phyloP scores from a whole-genome alignment of 1,140 invertebrate species.

The Pygmarrhopalites habei region DNA sequence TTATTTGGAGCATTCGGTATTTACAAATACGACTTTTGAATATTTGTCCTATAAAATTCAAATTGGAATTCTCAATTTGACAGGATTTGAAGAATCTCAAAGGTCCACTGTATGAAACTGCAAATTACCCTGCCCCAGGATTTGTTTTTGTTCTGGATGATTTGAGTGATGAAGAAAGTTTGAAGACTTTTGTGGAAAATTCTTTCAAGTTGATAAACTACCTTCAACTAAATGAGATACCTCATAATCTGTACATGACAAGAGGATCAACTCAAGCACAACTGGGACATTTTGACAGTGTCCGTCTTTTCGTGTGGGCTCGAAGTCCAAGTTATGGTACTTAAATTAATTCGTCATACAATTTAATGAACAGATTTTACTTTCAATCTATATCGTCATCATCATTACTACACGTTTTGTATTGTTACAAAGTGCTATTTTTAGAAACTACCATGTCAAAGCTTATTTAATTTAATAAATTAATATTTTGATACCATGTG shows the following conservation, averaged over 20 bases:
- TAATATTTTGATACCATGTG: too few relatives aligned
- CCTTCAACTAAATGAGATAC: slow-evolving; percentile 52
- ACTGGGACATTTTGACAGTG: slow-evolving; percentile 40
- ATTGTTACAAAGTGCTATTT: too few relatives aligned
- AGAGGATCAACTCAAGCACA: slow-evolving; percentile 44
- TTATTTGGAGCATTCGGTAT: slow-evolving; percentile 56
- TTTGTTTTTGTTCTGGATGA: slow-evolving; percentile 55
- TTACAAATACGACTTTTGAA: too few relatives aligned
- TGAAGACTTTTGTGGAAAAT: slow-evolving; percentile 44
- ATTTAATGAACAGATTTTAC: background rate
- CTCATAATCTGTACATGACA: slow-evolving; percentile 63
- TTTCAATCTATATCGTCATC: too few relatives aligned
- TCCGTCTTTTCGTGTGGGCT: slow-evolving; percentile 59
- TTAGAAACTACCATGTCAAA: too few relatives aligned
- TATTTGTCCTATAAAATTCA: slow-evolving; percentile 8
- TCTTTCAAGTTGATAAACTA: slow-evolving; percentile 45
- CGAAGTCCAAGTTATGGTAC: slow-evolving; percentile 48
- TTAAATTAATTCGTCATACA: slow-evolving; percentile 6
- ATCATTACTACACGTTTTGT: too few relatives aligned
- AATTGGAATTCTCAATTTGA: too few relatives aligned
- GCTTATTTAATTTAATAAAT: too few relatives aligned
- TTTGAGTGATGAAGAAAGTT: slow-evolving; percentile 41
- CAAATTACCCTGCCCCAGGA: slow-evolving; percentile 53
- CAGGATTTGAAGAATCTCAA: slow-evolving; percentile 45
- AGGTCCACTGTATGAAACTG: slow-evolving; percentile 48